Conservation (phyloP, 1,140 invertebrate species). For the Chelonus insularis region DNA sequence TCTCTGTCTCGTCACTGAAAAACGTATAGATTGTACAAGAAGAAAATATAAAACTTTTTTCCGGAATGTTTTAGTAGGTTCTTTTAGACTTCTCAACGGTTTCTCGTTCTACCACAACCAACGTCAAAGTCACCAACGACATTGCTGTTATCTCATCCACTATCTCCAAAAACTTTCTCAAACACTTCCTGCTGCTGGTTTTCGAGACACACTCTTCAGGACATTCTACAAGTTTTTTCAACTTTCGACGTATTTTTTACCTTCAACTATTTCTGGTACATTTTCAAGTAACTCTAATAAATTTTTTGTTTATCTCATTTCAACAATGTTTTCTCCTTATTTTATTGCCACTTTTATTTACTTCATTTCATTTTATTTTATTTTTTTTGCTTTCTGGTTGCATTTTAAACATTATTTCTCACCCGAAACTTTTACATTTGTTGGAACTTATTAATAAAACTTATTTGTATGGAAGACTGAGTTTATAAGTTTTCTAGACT, state of each 20-base stretch:
- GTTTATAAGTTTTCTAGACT: too few relatives aligned
- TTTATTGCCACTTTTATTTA: background rate
- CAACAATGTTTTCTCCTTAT: background rate
- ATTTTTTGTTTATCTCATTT: background rate
- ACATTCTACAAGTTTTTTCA: background rate
- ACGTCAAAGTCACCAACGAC: background rate
- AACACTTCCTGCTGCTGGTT: background rate
- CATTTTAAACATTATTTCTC: too few relatives aligned
- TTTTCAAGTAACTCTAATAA: background rate
- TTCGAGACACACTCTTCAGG: background rate
- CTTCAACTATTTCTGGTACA: background rate
- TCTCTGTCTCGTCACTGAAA: constrained; percentile 16
- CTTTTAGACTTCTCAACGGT: constrained; percentile 9
- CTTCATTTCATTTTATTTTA: background rate
- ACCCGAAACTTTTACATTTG: too few relatives aligned
- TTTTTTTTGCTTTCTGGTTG: too few relatives aligned
- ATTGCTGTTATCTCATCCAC: background rate
- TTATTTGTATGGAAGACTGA: too few relatives aligned
- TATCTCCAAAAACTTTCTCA: background rate
- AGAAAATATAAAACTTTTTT: constrained; percentile 15
- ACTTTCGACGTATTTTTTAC: background rate
- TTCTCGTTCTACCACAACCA: background rate
- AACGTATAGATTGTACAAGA: constrained; percentile 7
- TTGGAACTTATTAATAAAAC: too few relatives aligned
- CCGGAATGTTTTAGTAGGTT: background rate